Percentiles rank a stretch among this genome's conserved stretches.
phyloP scores from a whole-genome alignment of 92 coral and sea anemone genomes.

The Montipora capitata region DNA sequence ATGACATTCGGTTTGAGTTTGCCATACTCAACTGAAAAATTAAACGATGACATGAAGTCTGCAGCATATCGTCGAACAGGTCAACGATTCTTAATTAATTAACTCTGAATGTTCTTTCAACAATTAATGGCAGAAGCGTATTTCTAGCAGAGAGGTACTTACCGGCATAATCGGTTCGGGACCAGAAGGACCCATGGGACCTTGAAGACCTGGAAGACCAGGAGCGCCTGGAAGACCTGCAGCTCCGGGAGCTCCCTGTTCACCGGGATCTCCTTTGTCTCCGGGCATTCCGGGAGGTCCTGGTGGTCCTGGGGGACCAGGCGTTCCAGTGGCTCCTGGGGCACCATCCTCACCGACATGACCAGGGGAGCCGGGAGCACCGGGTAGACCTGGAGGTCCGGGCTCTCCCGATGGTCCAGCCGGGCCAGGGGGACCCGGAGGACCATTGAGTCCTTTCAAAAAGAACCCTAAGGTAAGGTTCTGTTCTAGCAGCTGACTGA shows the following conservation, averaged over 20 bases:
- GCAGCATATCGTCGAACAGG: too few species aligned
- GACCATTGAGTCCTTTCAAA: slow-evolving; percentile 99
- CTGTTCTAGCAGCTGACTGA: slow-evolving; percentile 99
- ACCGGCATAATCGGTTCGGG: slow-evolving; percentile 99
- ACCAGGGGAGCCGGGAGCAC: slow-evolving; percentile 96
- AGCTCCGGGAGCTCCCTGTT: slow-evolving; percentile 99
- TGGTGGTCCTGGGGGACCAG: slow-evolving; percentile 99
- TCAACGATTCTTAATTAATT: too few species aligned
- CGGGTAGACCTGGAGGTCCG: slow-evolving; percentile 95
- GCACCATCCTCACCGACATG: slow-evolving; percentile 99
- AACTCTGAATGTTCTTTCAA: too few species aligned
- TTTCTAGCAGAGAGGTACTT: slow-evolving; percentile 16
- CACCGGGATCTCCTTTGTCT: slow-evolving; percentile 99
- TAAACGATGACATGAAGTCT: too few species aligned
- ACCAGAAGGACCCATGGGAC: slow-evolving; percentile 95
- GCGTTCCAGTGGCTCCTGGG: slow-evolving; percentile 99
- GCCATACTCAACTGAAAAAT: too few species aligned
- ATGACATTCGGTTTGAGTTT: too few species aligned
- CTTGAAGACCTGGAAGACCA: slow-evolving; percentile 97
- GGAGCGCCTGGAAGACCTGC: slow-evolving; percentile 99
- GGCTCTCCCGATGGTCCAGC: slow-evolving; percentile 98
- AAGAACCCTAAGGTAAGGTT: slow-evolving; percentile 99
- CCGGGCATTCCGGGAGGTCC: slow-evolving; percentile 99
- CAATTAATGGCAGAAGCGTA: background rate
- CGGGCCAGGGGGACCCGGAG: slow-evolving; percentile 99